Percentiles rank a stretch among this genome's conserved stretches.
Evolutionary conservation across 2,888 invertebrate genomes (phyloP).

Genomic region (Drosophila formosana): DNA sequence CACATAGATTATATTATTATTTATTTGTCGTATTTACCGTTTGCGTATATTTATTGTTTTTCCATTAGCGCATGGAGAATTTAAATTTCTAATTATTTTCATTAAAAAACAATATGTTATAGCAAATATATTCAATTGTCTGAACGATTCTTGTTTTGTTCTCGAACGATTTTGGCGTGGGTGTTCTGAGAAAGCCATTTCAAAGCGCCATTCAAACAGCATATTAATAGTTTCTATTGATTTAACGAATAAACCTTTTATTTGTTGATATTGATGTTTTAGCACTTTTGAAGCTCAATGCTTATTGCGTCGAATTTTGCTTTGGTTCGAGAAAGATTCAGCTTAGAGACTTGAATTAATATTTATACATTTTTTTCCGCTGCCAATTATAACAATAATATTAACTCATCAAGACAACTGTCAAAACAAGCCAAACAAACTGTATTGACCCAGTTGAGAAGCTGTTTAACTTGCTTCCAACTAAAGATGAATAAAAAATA

Average conservation of each 20-base stretch:
- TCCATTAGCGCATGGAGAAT: constrained; percentile 59
- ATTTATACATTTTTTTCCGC: background rate
- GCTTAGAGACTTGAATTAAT: background rate
- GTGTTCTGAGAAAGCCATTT: background rate
- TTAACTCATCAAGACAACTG: constrained; percentile 23
- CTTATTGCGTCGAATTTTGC: background rate
- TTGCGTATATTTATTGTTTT: constrained; percentile 58
- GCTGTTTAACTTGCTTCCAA: background rate
- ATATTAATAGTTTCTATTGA: background rate
- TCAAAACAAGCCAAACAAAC: constrained; percentile 31
- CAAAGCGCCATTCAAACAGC: background rate
- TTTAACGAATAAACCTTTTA: background rate
- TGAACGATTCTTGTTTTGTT: constrained; percentile 1
- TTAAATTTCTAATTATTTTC: constrained; percentile 68
- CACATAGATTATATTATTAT: constrained; percentile 21
- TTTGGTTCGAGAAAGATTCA: background rate
- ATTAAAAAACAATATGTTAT: constrained; percentile 24
- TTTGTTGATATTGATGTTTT: background rate
- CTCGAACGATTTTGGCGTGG: background rate
- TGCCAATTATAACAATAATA: background rate
- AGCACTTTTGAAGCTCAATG: background rate
- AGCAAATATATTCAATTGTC: constrained; percentile 20
- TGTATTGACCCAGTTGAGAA: constrained; percentile 16
- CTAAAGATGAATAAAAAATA: background rate
- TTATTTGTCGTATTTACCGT: constrained; percentile 58